Conservation (phyloP, 1,140 invertebrate species). For the Cepaea nemoralis region DNA sequence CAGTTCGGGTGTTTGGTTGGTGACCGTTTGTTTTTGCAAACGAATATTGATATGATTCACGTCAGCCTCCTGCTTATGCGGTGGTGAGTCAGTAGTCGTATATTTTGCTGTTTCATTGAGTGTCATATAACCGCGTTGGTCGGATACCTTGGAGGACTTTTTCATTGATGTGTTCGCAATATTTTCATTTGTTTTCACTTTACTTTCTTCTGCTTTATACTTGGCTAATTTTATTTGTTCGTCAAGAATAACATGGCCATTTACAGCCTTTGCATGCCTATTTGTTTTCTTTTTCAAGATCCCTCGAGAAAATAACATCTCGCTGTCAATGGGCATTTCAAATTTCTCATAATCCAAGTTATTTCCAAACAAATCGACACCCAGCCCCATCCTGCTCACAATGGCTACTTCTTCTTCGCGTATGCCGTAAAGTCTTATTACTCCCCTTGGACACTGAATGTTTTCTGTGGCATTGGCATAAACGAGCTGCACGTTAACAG, state of each 20-base stretch:
- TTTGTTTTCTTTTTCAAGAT: conserved; percentile 48
- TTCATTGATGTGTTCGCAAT: not conserved
- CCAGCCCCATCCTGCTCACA: conserved; percentile 41
- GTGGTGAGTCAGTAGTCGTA: not conserved
- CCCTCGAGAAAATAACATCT: conserved; percentile 52
- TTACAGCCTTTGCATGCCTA: conserved; percentile 26
- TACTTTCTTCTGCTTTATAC: not conserved
- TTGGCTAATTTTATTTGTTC: not conserved
- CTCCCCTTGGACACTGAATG: conserved; percentile 49
- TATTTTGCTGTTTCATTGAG: not conserved
- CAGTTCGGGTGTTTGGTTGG: not conserved
- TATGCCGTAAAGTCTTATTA: conserved; percentile 55
- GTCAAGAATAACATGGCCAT: not conserved
- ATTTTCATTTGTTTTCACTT: not conserved
- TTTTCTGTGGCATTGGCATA: conserved; percentile 44
- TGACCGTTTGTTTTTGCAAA: not conserved
- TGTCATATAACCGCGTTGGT: not conserved
- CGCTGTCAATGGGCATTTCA: conserved; percentile 56
- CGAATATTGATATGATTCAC: not conserved
- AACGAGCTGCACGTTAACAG: conserved; percentile 62
- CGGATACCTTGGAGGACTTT: not conserved
- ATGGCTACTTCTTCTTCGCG: conserved; percentile 58
- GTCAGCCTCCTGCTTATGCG: not conserved
- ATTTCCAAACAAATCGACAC: conserved; percentile 12
- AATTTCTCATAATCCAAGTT: conserved; percentile 43